Conservation (phyloP, 2,113 vertebrate species). For the Phoenicopterus ruber region DNA sequence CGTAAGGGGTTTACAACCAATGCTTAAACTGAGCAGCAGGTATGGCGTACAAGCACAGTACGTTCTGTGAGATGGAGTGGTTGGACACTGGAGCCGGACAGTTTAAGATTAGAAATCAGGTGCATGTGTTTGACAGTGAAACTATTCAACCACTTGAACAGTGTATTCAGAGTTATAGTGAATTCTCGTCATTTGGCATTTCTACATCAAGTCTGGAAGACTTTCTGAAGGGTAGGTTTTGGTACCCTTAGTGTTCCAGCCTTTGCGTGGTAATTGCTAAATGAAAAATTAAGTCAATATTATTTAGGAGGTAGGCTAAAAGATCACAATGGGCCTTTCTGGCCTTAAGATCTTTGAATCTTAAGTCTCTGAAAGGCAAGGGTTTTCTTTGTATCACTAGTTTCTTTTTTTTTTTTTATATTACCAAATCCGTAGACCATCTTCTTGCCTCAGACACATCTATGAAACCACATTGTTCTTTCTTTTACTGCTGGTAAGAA, state of each 20-base stretch:
- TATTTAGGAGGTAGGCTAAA: not conserved
- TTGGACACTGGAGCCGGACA: not conserved
- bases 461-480: not conserved
- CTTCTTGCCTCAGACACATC: not conserved
- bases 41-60: not conserved
- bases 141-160: not conserved
- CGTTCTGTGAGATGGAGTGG: not conserved
- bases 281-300: not conserved
- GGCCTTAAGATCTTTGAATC: not conserved
- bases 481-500: not conserved
- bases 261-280: not conserved
- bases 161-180: not conserved
- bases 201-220: not conserved
- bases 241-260: not conserved
- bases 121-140: not conserved
- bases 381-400: not conserved
- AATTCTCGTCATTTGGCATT: not conserved
- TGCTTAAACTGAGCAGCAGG: constrained; percentile 6
- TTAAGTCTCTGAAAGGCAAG: not conserved
- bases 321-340: not conserved
- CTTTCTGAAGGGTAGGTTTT: not conserved
- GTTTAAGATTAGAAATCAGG: not conserved
- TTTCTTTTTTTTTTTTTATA: not conserved
- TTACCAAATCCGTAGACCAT: not conserved
- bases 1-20: not conserved